A percentile compares a stretch with the other conserved stretches of the same genome.
Conservation (phyloP, 2,113 vertebrate genomes). For the Oreocharis arfaki region DNA sequence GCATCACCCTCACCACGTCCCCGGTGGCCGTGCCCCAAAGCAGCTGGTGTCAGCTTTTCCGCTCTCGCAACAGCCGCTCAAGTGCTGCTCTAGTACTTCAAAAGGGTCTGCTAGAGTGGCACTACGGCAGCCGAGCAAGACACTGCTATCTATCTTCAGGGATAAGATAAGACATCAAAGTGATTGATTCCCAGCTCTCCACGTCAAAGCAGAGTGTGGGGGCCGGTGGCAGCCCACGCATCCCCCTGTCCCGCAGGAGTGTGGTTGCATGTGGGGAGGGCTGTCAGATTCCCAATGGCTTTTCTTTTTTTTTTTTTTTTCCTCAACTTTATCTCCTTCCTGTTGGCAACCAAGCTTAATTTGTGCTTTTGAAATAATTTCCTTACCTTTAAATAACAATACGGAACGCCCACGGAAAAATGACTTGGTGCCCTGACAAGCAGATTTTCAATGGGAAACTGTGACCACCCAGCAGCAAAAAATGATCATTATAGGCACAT, state of each 20-base stretch:
- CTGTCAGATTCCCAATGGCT: conserved; percentile 9
- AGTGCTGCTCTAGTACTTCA: conserved; percentile 48
- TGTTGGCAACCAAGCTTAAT: conserved; percentile 2
- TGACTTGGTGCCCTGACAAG: conserved; percentile 11
- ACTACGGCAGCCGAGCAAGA: background rate
- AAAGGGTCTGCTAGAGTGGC: conserved; percentile 38
- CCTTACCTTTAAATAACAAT: conserved; percentile 39
- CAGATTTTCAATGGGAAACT: conserved; percentile 21
- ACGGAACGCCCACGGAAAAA: conserved; percentile 14
- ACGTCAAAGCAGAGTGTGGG: background rate
- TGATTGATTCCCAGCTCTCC: conserved; percentile 51
- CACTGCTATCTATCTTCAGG: conserved; percentile 22
- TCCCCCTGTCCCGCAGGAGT: background rate
- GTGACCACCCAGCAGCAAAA: conserved; percentile 32
- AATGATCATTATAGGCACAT: background rate
- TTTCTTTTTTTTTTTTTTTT: background rate
- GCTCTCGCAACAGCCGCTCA: background rate
- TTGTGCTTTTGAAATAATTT: conserved; percentile 6
- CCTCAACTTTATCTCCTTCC: background rate
- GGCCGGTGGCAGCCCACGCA: background rate
- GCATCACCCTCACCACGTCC: rapidly evolving
- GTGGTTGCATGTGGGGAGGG: background rate
- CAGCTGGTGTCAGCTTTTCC: conserved; percentile 49
- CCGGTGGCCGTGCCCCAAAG: background rate
- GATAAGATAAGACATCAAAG: conserved; percentile 72